A percentile compares a stretch with the other conserved stretches of the same genome.
Evolutionary conservation across 35 echinoderm and acorn worm species (phyloP).

Genomic region (Apostichopus californicus): DNA sequence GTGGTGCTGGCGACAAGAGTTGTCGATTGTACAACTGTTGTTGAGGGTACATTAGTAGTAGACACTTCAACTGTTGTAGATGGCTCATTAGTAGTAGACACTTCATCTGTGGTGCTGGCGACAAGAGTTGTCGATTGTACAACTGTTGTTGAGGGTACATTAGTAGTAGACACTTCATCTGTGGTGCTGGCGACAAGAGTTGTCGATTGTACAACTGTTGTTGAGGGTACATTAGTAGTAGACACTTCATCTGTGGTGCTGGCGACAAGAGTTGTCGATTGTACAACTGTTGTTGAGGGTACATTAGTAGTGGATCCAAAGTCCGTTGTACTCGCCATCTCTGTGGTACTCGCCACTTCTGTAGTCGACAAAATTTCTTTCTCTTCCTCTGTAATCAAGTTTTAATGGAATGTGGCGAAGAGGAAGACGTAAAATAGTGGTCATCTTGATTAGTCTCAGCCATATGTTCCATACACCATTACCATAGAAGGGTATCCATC

Average conservation of each 20-base stretch:
- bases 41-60: background rate
- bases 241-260: background rate
- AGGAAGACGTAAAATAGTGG: no score
- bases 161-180: background rate
- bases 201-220: background rate
- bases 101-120: background rate
- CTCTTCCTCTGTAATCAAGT: background rate
- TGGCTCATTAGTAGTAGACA: no score
- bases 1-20: background rate
- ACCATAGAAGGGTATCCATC: no score
- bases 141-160: no score
- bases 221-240: background rate
- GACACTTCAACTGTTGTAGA: no score
- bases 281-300: background rate
- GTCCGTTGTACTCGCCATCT: background rate
- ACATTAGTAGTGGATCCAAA: background rate
- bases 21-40: background rate
- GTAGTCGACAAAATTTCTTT: conserved; percentile 2
- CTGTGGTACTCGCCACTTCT: conserved; percentile 2
- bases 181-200: background rate
- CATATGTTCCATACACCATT: no score
- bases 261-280: background rate
- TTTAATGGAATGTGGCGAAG: no score
- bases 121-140: background rate
- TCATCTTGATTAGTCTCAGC: no score